Percentiles rank a stretch among this genome's conserved stretches.
These are phyloP conservation scores for Procavia capensis DNA, from an alignment of 2,113 vertebrate species.

Conservation along the genomic window DNA sequence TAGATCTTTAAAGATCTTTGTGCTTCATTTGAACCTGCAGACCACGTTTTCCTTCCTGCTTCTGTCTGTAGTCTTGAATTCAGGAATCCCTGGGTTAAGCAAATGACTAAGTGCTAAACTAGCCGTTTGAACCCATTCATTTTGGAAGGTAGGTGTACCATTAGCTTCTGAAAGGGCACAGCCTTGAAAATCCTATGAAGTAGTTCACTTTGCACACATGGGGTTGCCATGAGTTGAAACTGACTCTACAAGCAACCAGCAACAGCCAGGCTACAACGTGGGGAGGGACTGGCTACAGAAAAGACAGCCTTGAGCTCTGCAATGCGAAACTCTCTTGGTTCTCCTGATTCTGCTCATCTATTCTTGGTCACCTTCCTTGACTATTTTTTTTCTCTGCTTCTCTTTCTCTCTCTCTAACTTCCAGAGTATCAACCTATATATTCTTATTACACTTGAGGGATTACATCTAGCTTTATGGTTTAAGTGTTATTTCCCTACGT, in stretches of 20 bases:
- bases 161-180: background rate
- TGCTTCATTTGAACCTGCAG: background rate
- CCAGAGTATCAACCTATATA: background rate
- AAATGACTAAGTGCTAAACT: background rate
- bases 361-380: background rate
- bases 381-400: background rate
- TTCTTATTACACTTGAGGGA: background rate
- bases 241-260: background rate
- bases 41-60: background rate
- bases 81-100: background rate
- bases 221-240: background rate
- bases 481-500: background rate
- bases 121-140: background rate
- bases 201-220: background rate
- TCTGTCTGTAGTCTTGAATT: background rate
- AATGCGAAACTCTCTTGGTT: background rate
- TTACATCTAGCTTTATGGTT: background rate
- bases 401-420: background rate
- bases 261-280: background rate
- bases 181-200: background rate
- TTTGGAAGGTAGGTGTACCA: background rate
- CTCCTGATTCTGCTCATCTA: background rate
- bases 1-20: background rate
- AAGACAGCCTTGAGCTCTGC: background rate
- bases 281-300: background rate